Conservation (phyloP, 2,797 vertebrate species). For the Epinephelus malabaricus region DNA sequence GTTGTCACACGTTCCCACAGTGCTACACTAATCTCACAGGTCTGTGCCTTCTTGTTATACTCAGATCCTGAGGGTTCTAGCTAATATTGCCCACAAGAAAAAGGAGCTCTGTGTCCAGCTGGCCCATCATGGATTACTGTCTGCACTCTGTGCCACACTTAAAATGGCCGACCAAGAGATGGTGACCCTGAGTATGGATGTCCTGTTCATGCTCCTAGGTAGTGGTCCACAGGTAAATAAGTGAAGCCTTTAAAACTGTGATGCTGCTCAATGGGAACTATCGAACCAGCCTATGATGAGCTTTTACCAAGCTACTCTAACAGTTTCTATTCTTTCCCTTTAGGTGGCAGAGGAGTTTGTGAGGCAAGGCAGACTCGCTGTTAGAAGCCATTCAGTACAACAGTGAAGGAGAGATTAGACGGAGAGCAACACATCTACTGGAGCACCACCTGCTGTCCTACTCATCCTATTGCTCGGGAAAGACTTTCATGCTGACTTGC, state of each 20-base stretch:
- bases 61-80: slow-evolving; percentile 92
- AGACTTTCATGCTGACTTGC: background rate
- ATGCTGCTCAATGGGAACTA: background rate
- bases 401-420: slow-evolving; percentile 84
- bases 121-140: slow-evolving; percentile 81
- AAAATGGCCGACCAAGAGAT: slow-evolving; percentile 84
- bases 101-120: slow-evolving; percentile 85
- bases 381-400: slow-evolving; percentile 88
- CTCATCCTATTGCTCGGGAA: slow-evolving; percentile 42
- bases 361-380: slow-evolving; percentile 81
- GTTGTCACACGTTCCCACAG: background rate
- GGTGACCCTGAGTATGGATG: slow-evolving; percentile 90
- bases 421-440: slow-evolving; percentile 82
- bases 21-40: background rate
- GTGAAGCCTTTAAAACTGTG: background rate
- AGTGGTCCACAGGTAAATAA: slow-evolving; percentile 84
- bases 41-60: slow-evolving; percentile 1
- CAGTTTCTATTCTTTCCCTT: background rate
- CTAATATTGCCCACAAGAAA: slow-evolving; percentile 90
- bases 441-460: slow-evolving; percentile 69
- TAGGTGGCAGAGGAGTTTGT: slow-evolving; percentile 88
- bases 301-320: background rate
- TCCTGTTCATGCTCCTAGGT: slow-evolving; percentile 89
- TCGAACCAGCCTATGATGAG: background rate
- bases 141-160: slow-evolving; percentile 85